Evolutionary conservation across 2,888 invertebrate species (phyloP).

Genomic region (Teleiodes luculella): DNA sequence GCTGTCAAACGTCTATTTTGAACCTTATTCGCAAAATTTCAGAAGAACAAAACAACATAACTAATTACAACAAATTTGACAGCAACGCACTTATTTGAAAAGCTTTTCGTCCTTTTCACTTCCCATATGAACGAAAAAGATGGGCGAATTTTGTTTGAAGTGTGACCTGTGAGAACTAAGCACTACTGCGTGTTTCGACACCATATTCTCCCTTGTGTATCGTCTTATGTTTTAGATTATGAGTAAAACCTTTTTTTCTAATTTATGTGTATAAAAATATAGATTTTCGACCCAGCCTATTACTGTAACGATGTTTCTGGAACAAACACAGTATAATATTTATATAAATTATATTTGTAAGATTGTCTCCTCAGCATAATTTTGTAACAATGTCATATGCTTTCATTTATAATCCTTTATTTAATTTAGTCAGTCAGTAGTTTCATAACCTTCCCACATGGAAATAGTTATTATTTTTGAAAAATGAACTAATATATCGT

Average conservation of each 20-base stretch:
- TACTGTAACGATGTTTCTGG: slow-evolving; percentile 20
- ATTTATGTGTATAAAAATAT: slow-evolving; percentile 30
- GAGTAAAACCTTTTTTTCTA: slow-evolving; percentile 5
- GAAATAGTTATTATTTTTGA: too few relatives aligned
- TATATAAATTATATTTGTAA: slow-evolving; percentile 40
- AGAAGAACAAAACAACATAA: too few relatives aligned
- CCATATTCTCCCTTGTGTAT: slow-evolving; percentile 2
- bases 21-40: too few relatives aligned
- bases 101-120: too few relatives aligned
- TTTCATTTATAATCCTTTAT: slow-evolving; percentile 53
- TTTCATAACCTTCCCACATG: too few relatives aligned
- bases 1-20: too few relatives aligned
- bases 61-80: too few relatives aligned
- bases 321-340: slow-evolving; percentile 39
- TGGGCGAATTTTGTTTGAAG: too few relatives aligned
- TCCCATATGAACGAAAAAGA: too few relatives aligned
- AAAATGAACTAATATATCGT: too few relatives aligned
- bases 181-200: background rate
- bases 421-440: slow-evolving; percentile 22
- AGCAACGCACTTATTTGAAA: too few relatives aligned
- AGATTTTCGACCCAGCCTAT: slow-evolving; percentile 23
- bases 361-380: slow-evolving; percentile 60
- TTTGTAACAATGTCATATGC: slow-evolving; percentile 44
- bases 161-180: too few relatives aligned
- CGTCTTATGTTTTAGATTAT: slow-evolving; percentile 7